Evolutionary conservation across 2,797 vertebrate genomes (phyloP).

Genomic region (Anguilla marmorata): DNA sequence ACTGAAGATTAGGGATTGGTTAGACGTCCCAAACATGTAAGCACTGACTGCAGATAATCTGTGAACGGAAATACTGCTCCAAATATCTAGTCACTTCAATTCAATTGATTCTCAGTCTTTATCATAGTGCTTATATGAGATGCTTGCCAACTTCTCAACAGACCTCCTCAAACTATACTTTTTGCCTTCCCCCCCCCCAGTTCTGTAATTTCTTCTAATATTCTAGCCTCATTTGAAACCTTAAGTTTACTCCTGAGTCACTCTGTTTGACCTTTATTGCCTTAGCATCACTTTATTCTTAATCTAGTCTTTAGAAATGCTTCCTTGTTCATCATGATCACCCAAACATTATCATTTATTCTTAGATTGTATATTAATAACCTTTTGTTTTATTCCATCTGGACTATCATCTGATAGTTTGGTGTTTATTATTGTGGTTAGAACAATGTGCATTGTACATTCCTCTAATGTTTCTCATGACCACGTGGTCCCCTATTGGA

Average conservation of each 20-base stretch:
- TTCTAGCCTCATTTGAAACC: slow-evolving; percentile 7
- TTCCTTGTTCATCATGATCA: not conserved
- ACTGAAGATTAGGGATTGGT: slow-evolving; percentile 5
- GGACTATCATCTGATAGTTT: not conserved
- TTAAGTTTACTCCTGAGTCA: not conserved
- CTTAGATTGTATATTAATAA: not conserved
- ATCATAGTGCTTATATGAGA: not conserved
- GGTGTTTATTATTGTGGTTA: not conserved
- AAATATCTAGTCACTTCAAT: slow-evolving; percentile 1
- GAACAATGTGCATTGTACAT: not conserved
- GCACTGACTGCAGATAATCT: not conserved
- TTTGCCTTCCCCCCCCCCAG: not conserved
- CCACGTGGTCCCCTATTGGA: not conserved
- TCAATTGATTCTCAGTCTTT: not conserved
- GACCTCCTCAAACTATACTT: not conserved
- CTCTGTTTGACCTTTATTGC: not conserved
- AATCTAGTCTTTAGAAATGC: not conserved
- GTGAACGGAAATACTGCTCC: not conserved
- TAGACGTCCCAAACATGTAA: not conserved
- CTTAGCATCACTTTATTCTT: not conserved
- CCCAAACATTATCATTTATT: not conserved
- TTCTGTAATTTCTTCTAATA: slow-evolving; percentile 9
- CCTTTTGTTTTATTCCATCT: not conserved
- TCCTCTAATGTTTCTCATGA: not conserved
- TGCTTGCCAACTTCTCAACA: not conserved